Evolutionary conservation across 2,888 invertebrate genomes (phyloP).

Genomic region (Aporophyla lueneburgensis): DNA sequence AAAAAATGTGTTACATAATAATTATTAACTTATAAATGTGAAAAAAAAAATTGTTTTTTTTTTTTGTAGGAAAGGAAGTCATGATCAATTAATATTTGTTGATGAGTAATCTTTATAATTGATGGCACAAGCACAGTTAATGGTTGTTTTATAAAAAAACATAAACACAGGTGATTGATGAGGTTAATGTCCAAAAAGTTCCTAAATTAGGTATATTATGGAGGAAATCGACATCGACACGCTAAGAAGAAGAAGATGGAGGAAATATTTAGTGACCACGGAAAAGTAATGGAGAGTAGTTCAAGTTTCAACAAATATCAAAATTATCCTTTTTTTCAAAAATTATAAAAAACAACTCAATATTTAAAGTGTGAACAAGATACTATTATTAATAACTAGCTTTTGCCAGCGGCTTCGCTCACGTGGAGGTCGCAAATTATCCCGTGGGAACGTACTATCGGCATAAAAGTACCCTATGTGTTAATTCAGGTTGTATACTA

Average conservation of each 20-base stretch:
- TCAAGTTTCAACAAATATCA: not conserved
- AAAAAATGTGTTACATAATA: not conserved
- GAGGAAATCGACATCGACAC: too few relatives aligned
- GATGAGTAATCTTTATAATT: constrained; percentile 51
- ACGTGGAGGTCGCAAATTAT: too few relatives aligned
- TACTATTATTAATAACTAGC: too few relatives aligned
- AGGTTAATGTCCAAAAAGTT: constrained; percentile 46
- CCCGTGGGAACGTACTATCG: too few relatives aligned
- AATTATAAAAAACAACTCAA: too few relatives aligned
- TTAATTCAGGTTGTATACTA: too few relatives aligned
- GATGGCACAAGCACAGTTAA: constrained; percentile 24
- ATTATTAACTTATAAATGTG: not conserved
- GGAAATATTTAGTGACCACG: constrained; percentile 1
- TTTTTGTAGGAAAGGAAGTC: constrained; percentile 9
- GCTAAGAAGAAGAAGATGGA: too few relatives aligned
- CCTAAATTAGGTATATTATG: not conserved
- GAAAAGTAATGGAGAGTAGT: constrained; percentile 1
- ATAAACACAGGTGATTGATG: constrained; percentile 51
- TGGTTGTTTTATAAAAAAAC: constrained; percentile 37
- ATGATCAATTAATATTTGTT: constrained; percentile 29
- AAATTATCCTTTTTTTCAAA: not conserved
- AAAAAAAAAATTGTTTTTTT: not conserved
- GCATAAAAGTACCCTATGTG: too few relatives aligned
- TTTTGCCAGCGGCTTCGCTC: too few relatives aligned
- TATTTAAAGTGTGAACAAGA: not conserved